Evolutionary conservation across 2,113 vertebrate genomes (phyloP).

Genomic region (Burhinus bistriatus): DNA sequence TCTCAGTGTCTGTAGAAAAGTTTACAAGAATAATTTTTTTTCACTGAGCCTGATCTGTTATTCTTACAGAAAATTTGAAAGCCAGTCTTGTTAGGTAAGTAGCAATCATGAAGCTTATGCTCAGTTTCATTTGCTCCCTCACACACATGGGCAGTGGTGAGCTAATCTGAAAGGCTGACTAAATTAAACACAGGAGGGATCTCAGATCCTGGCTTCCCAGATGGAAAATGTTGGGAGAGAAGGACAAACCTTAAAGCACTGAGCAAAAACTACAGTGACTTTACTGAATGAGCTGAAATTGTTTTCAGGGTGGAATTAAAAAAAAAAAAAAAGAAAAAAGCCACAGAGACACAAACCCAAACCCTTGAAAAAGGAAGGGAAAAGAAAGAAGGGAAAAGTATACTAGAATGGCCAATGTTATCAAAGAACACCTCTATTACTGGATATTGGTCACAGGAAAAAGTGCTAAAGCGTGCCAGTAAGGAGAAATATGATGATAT

Average conservation of each 20-base stretch:
- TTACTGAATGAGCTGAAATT: neutral
- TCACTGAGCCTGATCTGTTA: neutral
- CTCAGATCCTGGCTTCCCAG: neutral
- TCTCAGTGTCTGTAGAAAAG: neutral
- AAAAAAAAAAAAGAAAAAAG: neutral
- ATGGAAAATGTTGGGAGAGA: slow-evolving; percentile 17
- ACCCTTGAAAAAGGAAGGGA: neutral
- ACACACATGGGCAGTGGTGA: neutral
- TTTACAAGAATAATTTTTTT: slow-evolving; percentile 1
- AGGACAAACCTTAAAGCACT: neutral
- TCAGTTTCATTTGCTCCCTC: neutral
- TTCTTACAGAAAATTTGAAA: slow-evolving; percentile 11
- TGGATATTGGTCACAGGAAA: neutral
- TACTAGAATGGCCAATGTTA: neutral
- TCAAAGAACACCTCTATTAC: neutral
- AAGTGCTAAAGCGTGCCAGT: neutral
- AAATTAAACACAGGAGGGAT: slow-evolving; percentile 5
- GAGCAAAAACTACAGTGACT: neutral
- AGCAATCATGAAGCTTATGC: neutral
- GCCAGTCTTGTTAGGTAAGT: neutral
- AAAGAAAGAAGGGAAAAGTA: neutral
- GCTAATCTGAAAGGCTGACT: neutral
- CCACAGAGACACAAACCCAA: neutral
- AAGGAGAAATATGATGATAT: neutral
- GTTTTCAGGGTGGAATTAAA: neutral